Evolutionary conservation across 2,888 invertebrate genomes (phyloP), one percentile per base, ranked within the genome.

Genomic region (Polia nebulosa): DNA sequence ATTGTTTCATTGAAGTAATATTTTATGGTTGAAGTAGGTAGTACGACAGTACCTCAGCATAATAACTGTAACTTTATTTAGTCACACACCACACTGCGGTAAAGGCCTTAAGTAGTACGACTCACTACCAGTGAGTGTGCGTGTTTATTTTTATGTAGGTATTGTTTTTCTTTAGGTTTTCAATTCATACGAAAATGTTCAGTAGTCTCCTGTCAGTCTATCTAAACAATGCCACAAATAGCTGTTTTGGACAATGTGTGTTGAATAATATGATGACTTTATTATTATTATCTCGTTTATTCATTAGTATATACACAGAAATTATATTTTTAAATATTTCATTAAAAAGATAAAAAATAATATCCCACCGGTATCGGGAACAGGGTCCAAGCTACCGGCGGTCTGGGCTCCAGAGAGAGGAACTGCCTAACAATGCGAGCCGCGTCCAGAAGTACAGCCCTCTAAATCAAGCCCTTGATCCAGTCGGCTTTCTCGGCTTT

Each of bases 11-110:
- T 29, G 22, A 55, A 44, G 20, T 55, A 34, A 36, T 57, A 66
- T 45, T 45, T n/a, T 22, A 71, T 71, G 29, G 20, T 41, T 13
- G 27, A 36, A 57, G 15, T 29, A 45, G 44, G 34, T 9, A 27
- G 17, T 52, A 29, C 22, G 20, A 27, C 9, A 27, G 17, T 52
- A 29, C 22, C 15, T 29, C 20, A 17, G 9, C 15, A 32, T 32
- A 27, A 53, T 57, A 58, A n/a, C 27, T 34, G 22, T 71, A 13
- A 56, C 15, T 34, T 45, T n/a, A 22, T 45, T 57, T 34, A 36
- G 29, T 45, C 44, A 58, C 71, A 69, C n/a, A 58, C 27, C 8
- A 34, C 41, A 27, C 6, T 64, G 34, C 39, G 41, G 71, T 66
- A 44, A 71, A 29, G 41, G 15, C 44, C 27, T 17, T 34, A n/a